Evolutionary conservation across 2,888 invertebrate genomes (phyloP), one percentile per base, ranked within the genome.

Genomic region (Cerceris ruficornis): DNA sequence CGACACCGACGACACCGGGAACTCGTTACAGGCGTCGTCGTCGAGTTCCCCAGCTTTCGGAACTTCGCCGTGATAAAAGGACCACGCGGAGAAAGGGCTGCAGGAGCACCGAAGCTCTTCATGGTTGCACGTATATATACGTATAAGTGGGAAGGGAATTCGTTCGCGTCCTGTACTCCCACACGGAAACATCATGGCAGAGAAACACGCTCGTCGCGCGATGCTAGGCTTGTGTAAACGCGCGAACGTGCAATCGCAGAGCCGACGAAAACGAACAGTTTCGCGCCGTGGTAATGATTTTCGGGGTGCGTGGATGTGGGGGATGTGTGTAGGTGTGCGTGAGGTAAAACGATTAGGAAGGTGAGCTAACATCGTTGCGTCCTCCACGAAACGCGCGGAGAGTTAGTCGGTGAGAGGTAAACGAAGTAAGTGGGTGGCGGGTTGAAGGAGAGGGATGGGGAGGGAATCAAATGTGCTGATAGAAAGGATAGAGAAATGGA

Each of bases 261-360:
- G 76, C 69, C 43, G 69, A 55, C 70, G 84, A 75, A 82, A 84
- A 77, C 77, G 83, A 75, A 81, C 84, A 69, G 80, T 82, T 80
- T 79, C 77, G 72, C 84, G 65, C 66, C 66, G 71, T 76, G 80
- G 81, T 87, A 87, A 88, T 77, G 83, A 84, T 82, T 86, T 86
- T 86, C 83, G 73, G 66, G 67, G 43, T 64, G 57, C 72, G 74
- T 70, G 74, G 71, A 78, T 79, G 79, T 65, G 65, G 54, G n/a
- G 17, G 50, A 41, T 9, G 65, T 50, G 59, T 15, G 49, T 50
- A 60, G 58, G 83, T 82, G 82, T 84, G 79, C 75, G 85, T 83
- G 82, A 81, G 86, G 84, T 89, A 88, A 89, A 89, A 87, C 86
- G 87, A 89, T 89, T 89, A 89, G 86, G 87, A 85, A 86, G 84